These are phyloP conservation scores for Oscheius sp. DNA, from an alignment of 2,888 invertebrate species.

Conservation along the genomic window DNA sequence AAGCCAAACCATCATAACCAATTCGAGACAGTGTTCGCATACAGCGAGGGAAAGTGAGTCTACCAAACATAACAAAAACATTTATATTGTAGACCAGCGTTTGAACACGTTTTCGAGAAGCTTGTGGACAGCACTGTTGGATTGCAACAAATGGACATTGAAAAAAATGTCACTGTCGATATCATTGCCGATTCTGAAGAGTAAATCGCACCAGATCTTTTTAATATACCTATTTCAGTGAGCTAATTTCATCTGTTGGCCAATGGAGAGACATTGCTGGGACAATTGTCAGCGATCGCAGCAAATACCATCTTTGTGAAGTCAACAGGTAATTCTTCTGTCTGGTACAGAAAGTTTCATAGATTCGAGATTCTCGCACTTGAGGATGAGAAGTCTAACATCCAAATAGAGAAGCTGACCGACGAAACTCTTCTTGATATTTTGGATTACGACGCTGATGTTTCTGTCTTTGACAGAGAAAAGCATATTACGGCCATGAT, in stretches of 20 bases:
- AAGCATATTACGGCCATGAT: conserved; percentile 45
- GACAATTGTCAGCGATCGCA: conserved; percentile 62
- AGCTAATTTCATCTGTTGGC: conserved; percentile 8
- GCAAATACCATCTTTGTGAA: conserved; percentile 54
- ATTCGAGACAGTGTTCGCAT: conserved; percentile 42
- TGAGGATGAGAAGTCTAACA: conserved; percentile 34
- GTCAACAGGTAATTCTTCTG: conserved; percentile 42
- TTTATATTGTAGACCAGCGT: conserved; percentile 38
- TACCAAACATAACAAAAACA: not conserved
- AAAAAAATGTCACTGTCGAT: conserved; percentile 21
- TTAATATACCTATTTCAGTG: not conserved
- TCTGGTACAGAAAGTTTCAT: not conserved
- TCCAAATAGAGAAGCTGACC: conserved; percentile 35
- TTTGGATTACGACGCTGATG: conserved; percentile 51
- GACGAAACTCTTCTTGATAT: conserved; percentile 41
- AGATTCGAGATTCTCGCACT: conserved; percentile 47
- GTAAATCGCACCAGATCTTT: not conserved
- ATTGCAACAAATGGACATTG: not conserved
- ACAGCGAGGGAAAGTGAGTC: conserved; percentile 39
- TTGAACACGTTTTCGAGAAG: conserved; percentile 43
- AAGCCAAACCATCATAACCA: conserved; percentile 33
- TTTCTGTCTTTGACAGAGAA: conserved; percentile 49
- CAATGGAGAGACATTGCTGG: conserved; percentile 64
- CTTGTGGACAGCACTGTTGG: conserved; percentile 37
- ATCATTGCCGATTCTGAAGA: not conserved